Evolutionary conservation across 2,113 vertebrate genomes (phyloP).

Genomic region (Cynoglossus semilaevis): DNA sequence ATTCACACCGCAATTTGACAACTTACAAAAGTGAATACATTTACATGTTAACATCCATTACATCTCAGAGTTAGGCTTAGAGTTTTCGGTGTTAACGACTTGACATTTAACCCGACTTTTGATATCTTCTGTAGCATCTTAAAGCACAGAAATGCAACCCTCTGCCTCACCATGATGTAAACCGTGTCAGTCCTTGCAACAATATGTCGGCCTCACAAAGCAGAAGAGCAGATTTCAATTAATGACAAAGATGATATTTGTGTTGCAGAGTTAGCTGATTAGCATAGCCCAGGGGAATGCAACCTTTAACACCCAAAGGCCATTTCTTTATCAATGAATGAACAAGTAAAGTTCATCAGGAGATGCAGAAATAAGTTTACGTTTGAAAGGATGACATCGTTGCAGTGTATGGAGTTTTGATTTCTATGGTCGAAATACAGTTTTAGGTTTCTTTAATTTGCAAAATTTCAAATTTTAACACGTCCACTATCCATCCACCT

Average conservation of each 20-base stretch:
- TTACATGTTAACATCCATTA: constrained; percentile 16
- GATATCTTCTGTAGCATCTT: constrained; percentile 1
- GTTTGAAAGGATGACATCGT: too few relatives aligned
- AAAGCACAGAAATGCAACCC: neutral
- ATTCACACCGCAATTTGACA: constrained; percentile 33
- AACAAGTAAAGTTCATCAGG: too few relatives aligned
- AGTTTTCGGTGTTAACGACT: neutral
- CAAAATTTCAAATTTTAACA: too few relatives aligned
- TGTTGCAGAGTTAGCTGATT: constrained; percentile 19
- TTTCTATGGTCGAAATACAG: too few relatives aligned
- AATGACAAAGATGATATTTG: constrained; percentile 23
- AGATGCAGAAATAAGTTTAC: too few relatives aligned
- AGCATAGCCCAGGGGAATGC: constrained; percentile 26
- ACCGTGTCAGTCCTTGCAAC: too few relatives aligned
- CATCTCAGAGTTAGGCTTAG: neutral
- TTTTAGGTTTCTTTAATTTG: too few relatives aligned
- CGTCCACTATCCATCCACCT: too few relatives aligned
- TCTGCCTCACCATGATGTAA: too few relatives aligned
- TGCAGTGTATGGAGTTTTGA: too few relatives aligned
- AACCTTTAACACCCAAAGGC: constrained; percentile 27
- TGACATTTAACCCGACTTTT: constrained; percentile 34
- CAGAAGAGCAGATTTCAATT: neutral
- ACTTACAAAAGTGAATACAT: constrained; percentile 36
- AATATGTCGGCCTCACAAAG: too few relatives aligned
- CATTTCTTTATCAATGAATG: neutral